phyloP scores from a whole-genome alignment of 2,797 vertebrate species.

The Tapirus indicus region DNA sequence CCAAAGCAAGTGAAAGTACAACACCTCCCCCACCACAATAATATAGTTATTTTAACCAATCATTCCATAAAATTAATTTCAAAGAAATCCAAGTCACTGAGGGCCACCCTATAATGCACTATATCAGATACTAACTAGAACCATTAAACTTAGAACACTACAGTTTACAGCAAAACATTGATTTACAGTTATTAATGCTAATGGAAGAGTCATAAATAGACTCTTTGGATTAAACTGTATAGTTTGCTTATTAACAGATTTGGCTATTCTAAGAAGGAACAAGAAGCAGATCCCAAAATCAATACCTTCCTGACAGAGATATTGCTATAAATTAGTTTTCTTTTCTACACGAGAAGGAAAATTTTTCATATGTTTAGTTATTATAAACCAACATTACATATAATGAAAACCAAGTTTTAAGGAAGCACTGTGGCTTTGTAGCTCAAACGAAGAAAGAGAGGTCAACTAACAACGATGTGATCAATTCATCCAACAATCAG shows the following conservation, averaged over 20 bases:
- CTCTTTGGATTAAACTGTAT: not conserved
- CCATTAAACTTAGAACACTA: conserved; percentile 4
- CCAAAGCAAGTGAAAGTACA: conserved; percentile 22
- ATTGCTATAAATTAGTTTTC: conserved; percentile 48
- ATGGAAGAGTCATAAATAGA: not conserved
- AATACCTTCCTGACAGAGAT: not conserved
- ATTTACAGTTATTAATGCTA: not conserved
- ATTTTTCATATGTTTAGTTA: conserved; percentile 16
- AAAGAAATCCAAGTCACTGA: not conserved
- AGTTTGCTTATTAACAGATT: conserved; percentile 78
- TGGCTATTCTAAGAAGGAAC: conserved; percentile 52
- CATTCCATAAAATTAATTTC: not conserved
- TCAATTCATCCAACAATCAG: not conserved
- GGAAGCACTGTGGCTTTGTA: conserved; percentile 20
- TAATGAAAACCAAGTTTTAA: conserved; percentile 35
- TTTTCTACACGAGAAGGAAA: conserved; percentile 5
- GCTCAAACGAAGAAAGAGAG: not conserved
- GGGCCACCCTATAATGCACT: not conserved
- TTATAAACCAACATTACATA: not conserved
- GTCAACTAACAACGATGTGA: not conserved
- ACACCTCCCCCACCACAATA: not conserved
- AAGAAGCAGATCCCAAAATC: conserved; percentile 4
- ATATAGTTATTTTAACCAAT: conserved; percentile 19
- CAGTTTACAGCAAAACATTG: not conserved
- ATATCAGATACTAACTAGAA: not conserved